A percentile compares a stretch with the other conserved stretches of the same genome.
phyloP scores from a whole-genome alignment of 2,797 vertebrate genomes.

The Oreochromis grahami region DNA sequence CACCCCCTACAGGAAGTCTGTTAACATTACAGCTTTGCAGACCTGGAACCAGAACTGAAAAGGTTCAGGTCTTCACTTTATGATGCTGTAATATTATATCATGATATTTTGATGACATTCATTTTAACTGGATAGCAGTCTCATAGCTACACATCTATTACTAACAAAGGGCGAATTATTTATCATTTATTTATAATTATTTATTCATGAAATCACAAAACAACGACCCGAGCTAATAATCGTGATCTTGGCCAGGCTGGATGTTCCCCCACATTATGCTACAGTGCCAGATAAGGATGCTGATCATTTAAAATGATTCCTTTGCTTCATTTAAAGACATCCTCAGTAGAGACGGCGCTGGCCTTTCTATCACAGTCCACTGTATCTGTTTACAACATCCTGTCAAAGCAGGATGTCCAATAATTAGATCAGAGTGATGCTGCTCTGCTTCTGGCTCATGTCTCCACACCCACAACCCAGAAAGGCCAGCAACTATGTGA shows the following conservation, averaged over 20 bases:
- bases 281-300: no score
- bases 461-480: not conserved
- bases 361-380: rapidly evolving
- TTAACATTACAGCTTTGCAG: no score
- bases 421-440: not conserved
- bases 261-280: no score
- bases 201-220: not conserved
- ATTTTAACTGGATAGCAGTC: no score
- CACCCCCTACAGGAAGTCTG: no score
- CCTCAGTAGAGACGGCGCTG: not conserved
- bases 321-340: no score
- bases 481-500: not conserved
- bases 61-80: no score
- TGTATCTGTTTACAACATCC: not conserved
- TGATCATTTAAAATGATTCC: no score
- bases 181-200: not conserved
- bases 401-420: not conserved
- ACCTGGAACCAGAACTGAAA: no score
- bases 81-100: no score
- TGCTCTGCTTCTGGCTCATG: not conserved
- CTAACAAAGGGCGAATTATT: not conserved
- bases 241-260: no score
- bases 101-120: no score
- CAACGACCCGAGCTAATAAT: not conserved
- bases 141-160: not conserved